Conservation (phyloP, 2,797 vertebrate genomes). For the Mormyrops boulengeri region DNA sequence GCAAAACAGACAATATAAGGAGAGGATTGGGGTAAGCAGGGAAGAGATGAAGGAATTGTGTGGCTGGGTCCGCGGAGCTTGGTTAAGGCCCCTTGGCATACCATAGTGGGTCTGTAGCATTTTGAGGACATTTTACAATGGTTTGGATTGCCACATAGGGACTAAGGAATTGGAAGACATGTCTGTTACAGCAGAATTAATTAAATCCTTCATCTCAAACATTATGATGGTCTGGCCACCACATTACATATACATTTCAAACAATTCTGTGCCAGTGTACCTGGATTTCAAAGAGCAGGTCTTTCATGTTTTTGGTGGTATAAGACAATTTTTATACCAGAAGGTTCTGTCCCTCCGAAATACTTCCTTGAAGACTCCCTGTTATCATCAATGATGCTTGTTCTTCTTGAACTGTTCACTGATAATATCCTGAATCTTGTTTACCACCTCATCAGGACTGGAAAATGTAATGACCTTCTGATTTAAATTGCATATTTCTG, state of each 20-base stretch:
- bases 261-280: neutral
- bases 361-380: neutral
- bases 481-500: neutral
- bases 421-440: neutral
- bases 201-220: neutral
- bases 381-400: neutral
- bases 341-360: neutral
- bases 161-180: neutral
- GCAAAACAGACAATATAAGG: conserved; percentile 2
- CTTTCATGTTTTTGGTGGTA: neutral
- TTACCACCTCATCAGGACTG: neutral
- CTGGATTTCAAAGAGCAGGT: neutral
- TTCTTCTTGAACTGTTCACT: neutral
- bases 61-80: neutral
- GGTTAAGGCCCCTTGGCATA: neutral
- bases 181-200: neutral
- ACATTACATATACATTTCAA: neutral
- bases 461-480: neutral
- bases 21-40: neutral
- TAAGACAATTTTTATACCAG: neutral
- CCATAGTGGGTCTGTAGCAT: conserved; percentile 5
- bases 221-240: neutral
- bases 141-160: neutral
- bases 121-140: neutral
- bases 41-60: neutral